Percentiles rank a stretch among this genome's conserved stretches.
Evolutionary conservation across 2,113 vertebrate genomes (phyloP).

Genomic region (Alethe castanea): DNA sequence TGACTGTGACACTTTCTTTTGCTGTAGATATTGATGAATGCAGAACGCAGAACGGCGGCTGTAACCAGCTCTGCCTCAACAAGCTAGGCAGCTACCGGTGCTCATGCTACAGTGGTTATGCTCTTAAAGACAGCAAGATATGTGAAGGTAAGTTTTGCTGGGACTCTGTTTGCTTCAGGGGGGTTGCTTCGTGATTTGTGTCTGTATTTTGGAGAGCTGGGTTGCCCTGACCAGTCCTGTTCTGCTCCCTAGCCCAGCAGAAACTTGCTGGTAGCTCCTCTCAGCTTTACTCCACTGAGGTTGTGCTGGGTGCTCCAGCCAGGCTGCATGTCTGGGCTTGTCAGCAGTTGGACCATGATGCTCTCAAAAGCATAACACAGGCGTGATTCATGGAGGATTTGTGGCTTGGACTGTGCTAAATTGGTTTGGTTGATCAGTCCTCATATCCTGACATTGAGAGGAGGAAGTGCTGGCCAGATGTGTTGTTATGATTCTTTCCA

Average conservation of each 20-base stretch:
- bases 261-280: background rate
- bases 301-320: background rate
- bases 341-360: background rate
- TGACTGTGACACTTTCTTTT: background rate
- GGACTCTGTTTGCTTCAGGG: background rate
- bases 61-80: slow-evolving; percentile 89
- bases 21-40: slow-evolving; percentile 91
- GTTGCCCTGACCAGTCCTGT: background rate
- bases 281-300: background rate
- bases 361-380: background rate
- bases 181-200: background rate
- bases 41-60: slow-evolving; percentile 77
- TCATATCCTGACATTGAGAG: background rate
- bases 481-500: background rate
- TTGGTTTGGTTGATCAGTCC: background rate
- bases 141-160: slow-evolving; percentile 81
- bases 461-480: background rate
- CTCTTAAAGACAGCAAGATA: slow-evolving; percentile 69
- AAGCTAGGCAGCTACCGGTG: slow-evolving; percentile 88
- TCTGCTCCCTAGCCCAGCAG: background rate
- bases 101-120: slow-evolving; percentile 84
- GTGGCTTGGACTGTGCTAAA: slow-evolving; percentile 22
- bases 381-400: slow-evolving; percentile 26
- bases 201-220: background rate
- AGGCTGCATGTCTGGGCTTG: slow-evolving; percentile 38